These are phyloP conservation scores for Spinus pinus DNA, from an alignment of 2,797 vertebrate genomes.

Conservation along the genomic window DNA sequence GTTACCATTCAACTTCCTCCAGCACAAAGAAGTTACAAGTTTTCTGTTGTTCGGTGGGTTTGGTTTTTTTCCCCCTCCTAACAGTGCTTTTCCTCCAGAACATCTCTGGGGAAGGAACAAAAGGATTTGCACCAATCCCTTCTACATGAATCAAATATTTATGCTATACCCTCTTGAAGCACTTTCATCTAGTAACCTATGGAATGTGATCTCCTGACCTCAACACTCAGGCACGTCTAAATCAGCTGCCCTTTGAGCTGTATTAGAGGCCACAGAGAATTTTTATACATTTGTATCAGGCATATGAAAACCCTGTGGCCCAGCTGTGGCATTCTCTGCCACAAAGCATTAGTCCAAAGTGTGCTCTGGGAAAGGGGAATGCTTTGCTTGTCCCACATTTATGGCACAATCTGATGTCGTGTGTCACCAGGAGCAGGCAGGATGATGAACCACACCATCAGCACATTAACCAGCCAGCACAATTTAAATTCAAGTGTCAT, in stretches of 20 bases:
- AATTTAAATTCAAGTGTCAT: background rate
- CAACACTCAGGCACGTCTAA: constrained; percentile 45
- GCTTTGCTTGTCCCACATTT: background rate
- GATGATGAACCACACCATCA: background rate
- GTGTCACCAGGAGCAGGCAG: background rate
- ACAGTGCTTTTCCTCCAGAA: background rate
- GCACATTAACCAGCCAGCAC: background rate
- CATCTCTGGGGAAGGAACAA: background rate
- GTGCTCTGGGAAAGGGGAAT: background rate
- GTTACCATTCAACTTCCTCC: background rate
- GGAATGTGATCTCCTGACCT: constrained; percentile 67
- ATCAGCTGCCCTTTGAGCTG: constrained; percentile 57
- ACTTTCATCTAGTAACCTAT: constrained; percentile 49
- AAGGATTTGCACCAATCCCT: constrained; percentile 33
- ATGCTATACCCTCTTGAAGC: constrained; percentile 34
- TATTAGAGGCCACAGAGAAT: background rate
- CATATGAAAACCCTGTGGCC: background rate
- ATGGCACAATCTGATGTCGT: background rate
- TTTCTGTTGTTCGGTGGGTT: background rate
- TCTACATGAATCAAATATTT: constrained; percentile 57
- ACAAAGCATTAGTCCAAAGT: background rate
- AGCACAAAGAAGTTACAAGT: background rate
- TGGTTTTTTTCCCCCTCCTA: background rate
- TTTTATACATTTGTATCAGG: constrained; percentile 18
- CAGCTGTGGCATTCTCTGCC: background rate